Evolutionary conservation across 1,140 invertebrate species (phyloP).

Genomic region (Acromyrmex heyeri): DNA sequence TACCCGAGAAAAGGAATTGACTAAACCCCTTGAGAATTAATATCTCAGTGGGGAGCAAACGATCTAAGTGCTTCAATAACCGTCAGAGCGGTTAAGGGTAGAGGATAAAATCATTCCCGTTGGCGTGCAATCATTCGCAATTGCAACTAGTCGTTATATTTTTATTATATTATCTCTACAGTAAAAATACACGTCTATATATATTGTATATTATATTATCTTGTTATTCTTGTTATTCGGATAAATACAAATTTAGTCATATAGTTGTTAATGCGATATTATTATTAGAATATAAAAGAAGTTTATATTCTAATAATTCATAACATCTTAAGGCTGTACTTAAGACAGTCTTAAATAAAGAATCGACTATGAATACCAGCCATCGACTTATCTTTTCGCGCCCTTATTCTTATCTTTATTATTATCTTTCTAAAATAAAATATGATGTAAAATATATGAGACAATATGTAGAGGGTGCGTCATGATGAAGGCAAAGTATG

Average conservation of each 20-base stretch:
- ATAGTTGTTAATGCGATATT: background rate
- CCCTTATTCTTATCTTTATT: slow-evolving; percentile 1
- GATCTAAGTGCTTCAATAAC: slow-evolving; percentile 67
- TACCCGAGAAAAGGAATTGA: slow-evolving; percentile 73
- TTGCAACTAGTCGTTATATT: slow-evolving; percentile 23
- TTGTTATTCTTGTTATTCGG: background rate
- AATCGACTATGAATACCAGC: no score
- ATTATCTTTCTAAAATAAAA: no score
- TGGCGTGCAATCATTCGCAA: background rate
- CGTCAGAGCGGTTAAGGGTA: slow-evolving; percentile 61
- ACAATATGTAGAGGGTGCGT: slow-evolving; percentile 26
- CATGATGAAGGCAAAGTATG: slow-evolving; percentile 39
- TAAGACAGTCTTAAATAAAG: no score
- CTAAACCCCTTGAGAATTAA: slow-evolving; percentile 71
- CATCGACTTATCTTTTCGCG: background rate
- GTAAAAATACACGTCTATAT: background rate
- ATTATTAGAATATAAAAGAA: background rate
- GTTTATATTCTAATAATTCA: no score
- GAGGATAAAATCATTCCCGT: slow-evolving; percentile 58
- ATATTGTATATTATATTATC: background rate
- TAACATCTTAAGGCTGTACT: no score
- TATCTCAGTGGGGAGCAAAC: slow-evolving; percentile 61
- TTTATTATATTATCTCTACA: background rate
- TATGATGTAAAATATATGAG: slow-evolving; percentile 36
- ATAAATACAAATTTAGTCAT: background rate